Percentiles rank a stretch among this genome's conserved stretches.
phyloP scores from a whole-genome alignment of 2,113 vertebrate genomes.

The Vidua macroura region DNA sequence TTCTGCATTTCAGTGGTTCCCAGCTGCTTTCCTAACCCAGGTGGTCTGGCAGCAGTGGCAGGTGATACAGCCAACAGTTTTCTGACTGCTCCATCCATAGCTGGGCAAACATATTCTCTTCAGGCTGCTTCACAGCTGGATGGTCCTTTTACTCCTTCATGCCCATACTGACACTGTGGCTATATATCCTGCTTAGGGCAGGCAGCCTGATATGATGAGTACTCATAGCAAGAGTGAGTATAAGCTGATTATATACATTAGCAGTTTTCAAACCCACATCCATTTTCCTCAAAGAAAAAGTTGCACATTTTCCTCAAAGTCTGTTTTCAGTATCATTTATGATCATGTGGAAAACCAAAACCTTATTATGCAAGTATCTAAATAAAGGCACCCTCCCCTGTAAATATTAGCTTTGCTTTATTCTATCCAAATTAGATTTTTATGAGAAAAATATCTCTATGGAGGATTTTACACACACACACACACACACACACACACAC shows the following conservation, averaged over 20 bases:
- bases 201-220: background rate
- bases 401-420: background rate
- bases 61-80: background rate
- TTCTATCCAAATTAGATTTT: background rate
- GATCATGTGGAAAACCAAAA: background rate
- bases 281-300: background rate
- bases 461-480: background rate
- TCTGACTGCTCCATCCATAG: background rate
- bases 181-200: background rate
- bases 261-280: background rate
- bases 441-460: background rate
- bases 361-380: background rate
- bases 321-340: background rate
- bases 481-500: background rate
- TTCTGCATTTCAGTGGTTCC: background rate
- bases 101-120: background rate
- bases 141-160: background rate
- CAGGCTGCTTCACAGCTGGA: background rate
- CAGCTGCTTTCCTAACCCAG: background rate
- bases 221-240: background rate
- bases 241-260: background rate
- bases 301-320: background rate
- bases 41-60: background rate
- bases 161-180: background rate
- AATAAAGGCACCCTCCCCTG: background rate